phyloP scores from a whole-genome alignment of 2,888 invertebrate species.

The Axea sp. region DNA sequence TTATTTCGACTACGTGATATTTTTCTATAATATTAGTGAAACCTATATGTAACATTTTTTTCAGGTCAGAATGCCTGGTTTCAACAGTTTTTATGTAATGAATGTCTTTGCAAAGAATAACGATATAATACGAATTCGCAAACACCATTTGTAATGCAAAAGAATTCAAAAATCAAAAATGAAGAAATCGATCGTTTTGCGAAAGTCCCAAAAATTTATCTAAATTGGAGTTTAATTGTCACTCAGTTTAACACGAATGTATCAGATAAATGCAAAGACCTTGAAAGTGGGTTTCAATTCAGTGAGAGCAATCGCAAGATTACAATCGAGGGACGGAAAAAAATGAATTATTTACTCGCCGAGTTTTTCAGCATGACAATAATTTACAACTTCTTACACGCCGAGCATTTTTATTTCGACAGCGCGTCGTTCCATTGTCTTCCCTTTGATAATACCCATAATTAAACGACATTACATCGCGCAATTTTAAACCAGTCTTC shows the following conservation, averaged over 20 bases:
- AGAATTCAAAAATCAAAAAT: not conserved
- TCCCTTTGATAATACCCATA: not conserved
- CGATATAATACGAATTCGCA: conserved; percentile 5
- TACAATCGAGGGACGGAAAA: not conserved
- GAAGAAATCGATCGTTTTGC: too few species aligned
- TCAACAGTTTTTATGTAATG: conserved; percentile 35
- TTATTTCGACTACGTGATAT: conserved; percentile 1
- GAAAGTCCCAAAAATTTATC: too few species aligned
- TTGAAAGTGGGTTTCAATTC: conserved; percentile 35
- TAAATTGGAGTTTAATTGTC: conserved; percentile 2
- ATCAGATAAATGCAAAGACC: conserved; percentile 12
- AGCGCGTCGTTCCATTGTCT: too few species aligned
- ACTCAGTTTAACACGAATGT: conserved; percentile 14
- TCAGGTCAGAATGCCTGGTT: not conserved
- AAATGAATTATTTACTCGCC: conserved; percentile 22
- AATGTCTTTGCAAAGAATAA: conserved; percentile 16
- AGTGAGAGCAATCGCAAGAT: conserved; percentile 32
- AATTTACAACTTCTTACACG: conserved; percentile 8
- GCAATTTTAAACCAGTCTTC: not conserved
- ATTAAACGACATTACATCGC: conserved; percentile 8
- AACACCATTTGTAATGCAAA: not conserved
- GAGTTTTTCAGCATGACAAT: conserved; percentile 16
- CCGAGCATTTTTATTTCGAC: not conserved
- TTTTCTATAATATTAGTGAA: conserved; percentile 9
- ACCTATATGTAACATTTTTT: conserved; percentile 4